A percentile compares a stretch with the other conserved stretches of the same genome.
Conservation (phyloP, 2,888 invertebrate genomes). For the Heliconius aoede region DNA sequence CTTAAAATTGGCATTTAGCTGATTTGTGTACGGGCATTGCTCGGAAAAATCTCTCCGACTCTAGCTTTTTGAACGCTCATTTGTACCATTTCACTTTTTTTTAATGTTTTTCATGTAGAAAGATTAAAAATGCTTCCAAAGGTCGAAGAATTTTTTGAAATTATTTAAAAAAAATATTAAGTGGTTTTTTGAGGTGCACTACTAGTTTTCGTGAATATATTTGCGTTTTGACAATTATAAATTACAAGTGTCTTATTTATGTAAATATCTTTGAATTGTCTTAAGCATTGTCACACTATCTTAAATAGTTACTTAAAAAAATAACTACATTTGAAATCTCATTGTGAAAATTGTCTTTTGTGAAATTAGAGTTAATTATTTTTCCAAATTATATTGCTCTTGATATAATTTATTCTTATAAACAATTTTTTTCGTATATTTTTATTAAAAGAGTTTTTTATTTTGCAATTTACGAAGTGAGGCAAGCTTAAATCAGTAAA, state of each 20-base stretch:
- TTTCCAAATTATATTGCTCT: not conserved
- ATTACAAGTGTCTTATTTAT: no score
- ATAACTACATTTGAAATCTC: no score
- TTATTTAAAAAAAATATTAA: not conserved
- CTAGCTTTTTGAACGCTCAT: constrained; percentile 43
- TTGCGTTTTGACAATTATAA: no score
- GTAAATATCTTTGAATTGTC: not conserved
- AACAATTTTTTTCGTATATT: not conserved
- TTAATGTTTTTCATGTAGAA: not conserved
- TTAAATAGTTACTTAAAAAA: no score
- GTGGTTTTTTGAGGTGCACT: not conserved
- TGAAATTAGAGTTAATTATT: not conserved
- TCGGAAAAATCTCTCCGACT: constrained; percentile 41
- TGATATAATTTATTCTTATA: not conserved
- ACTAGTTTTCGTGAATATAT: no score
- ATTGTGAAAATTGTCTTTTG: not conserved
- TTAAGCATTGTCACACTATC: no score
- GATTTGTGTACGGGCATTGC: constrained; percentile 46
- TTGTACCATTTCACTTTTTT: constrained; percentile 38
- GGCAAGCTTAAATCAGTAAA: not conserved
- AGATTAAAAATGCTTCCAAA: not conserved
- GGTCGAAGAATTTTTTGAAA: not conserved
- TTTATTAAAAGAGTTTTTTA: not conserved
- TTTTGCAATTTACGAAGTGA: not conserved
- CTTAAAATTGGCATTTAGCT: constrained; percentile 60